phyloP scores from a whole-genome alignment of 2,888 invertebrate species.

The Apodemia zela region DNA sequence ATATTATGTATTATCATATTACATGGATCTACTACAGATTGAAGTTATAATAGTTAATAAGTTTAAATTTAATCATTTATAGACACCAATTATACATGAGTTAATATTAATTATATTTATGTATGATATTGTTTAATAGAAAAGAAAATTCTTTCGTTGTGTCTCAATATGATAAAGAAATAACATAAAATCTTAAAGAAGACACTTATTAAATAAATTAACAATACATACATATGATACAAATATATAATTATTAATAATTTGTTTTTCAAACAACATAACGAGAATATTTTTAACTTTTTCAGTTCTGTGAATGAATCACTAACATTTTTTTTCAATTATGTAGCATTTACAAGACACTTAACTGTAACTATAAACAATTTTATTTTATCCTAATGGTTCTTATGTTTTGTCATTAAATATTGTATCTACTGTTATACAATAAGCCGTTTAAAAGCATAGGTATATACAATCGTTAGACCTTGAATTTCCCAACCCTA shows the following conservation, averaged over 20 bases:
- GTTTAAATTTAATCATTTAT: slow-evolving; percentile 53
- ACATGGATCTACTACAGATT: slow-evolving; percentile 50
- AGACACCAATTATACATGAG: slow-evolving; percentile 71
- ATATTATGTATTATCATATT: slow-evolving; percentile 40
- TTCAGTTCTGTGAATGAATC: slow-evolving; percentile 80
- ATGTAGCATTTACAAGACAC: slow-evolving; percentile 50
- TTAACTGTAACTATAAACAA: slow-evolving; percentile 30
- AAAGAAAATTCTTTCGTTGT: slow-evolving; percentile 61
- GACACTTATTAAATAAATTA: slow-evolving; percentile 73
- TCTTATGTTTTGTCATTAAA: slow-evolving; percentile 29
- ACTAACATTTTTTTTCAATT: slow-evolving; percentile 65
- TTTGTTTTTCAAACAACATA: slow-evolving; percentile 69
- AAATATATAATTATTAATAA: slow-evolving; percentile 61
- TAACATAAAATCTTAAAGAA: slow-evolving; percentile 46
- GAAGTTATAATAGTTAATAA: slow-evolving; percentile 46
- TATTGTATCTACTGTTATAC: slow-evolving; percentile 48
- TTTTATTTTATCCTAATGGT: slow-evolving; percentile 29
- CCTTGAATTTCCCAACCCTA: slow-evolving; percentile 10
- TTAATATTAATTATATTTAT: slow-evolving; percentile 49
- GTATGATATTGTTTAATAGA: slow-evolving; percentile 48
- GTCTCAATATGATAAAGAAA: slow-evolving; percentile 46
- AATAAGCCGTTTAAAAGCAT: slow-evolving; percentile 59
- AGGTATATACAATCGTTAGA: slow-evolving; percentile 40
- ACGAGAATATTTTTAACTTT: slow-evolving; percentile 75
- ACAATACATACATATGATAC: slow-evolving; percentile 71